phyloP scores from a whole-genome alignment of 2,797 vertebrate species.

The Erpetoichthys calabaricus region DNA sequence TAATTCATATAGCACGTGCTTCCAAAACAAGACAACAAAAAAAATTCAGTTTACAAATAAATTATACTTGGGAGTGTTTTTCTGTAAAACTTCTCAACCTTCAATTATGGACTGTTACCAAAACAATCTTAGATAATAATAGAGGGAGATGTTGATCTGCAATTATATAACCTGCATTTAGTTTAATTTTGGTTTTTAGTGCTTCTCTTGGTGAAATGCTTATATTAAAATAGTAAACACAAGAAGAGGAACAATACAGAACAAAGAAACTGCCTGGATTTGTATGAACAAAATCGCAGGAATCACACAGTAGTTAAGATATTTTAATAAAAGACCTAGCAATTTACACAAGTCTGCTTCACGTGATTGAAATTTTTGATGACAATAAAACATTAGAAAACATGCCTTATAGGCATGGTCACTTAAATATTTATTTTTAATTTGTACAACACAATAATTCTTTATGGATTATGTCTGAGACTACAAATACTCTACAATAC shows the following conservation, averaged over 20 bases:
- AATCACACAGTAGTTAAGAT: too few relatives aligned
- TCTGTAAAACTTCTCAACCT: neutral
- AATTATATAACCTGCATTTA: conserved; percentile 2
- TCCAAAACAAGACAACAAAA: neutral
- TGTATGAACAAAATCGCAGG: too few relatives aligned
- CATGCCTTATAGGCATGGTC: too few relatives aligned
- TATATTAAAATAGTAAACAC: conserved; percentile 3
- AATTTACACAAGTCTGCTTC: too few relatives aligned
- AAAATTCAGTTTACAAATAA: neutral
- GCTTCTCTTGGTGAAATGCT: neutral
- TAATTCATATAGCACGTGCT: neutral
- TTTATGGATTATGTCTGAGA: too few relatives aligned
- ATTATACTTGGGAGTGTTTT: neutral
- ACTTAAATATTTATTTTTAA: too few relatives aligned
- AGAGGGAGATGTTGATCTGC: neutral
- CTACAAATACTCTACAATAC: too few relatives aligned
- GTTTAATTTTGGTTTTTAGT: neutral
- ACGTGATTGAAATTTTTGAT: too few relatives aligned
- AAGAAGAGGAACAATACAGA: neutral
- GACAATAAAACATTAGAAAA: too few relatives aligned
- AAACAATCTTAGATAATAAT: conserved; percentile 2
- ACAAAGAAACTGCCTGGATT: too few relatives aligned
- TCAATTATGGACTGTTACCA: neutral
- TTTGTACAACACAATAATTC: too few relatives aligned
- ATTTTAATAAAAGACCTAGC: too few relatives aligned